Percentiles rank a stretch among this genome's conserved stretches.
phyloP scores from a whole-genome alignment of 2,113 vertebrate species.

The Stigmatopora argus region DNA sequence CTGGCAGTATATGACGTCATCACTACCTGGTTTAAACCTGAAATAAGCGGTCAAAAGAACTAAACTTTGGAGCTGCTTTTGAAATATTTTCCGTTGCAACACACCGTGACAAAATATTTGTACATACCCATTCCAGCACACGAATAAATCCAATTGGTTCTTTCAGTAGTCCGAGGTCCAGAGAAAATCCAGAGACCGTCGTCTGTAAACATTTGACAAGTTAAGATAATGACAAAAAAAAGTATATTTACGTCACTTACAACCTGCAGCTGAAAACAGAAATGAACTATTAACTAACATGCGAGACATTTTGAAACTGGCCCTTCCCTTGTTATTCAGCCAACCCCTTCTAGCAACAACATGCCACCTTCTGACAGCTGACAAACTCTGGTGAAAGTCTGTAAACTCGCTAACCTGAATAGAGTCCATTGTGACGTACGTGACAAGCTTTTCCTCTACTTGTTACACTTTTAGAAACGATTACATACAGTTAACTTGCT shows the following conservation, averaged over 20 bases:
- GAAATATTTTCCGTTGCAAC: background rate
- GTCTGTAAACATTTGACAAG: conserved; percentile 38
- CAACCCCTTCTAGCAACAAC: conserved; percentile 12
- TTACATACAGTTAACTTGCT: conserved; percentile 5
- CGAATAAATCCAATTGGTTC: conserved; percentile 92
- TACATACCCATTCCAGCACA: conserved; percentile 88
- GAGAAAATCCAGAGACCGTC: conserved; percentile 57
- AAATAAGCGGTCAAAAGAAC: background rate
- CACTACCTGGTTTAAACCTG: background rate
- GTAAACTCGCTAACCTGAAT: conserved; percentile 41
- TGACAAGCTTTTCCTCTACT: background rate
- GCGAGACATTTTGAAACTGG: conserved; percentile 34
- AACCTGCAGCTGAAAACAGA: background rate
- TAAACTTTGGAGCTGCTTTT: background rate
- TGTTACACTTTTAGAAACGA: background rate
- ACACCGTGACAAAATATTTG: background rate
- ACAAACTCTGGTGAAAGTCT: background rate
- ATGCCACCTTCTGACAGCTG: conserved; percentile 31
- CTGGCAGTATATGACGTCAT: background rate
- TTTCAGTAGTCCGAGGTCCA: conserved; percentile 81
- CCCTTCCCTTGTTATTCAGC: conserved; percentile 42
- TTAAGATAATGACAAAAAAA: background rate
- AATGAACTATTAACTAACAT: conserved; percentile 3
- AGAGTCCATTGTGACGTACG: conserved; percentile 37
- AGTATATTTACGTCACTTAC: background rate